These are phyloP conservation scores for Mesodorylaimus sp. DNA, from an alignment of 2,888 invertebrate genomes.

Conservation along the genomic window DNA sequence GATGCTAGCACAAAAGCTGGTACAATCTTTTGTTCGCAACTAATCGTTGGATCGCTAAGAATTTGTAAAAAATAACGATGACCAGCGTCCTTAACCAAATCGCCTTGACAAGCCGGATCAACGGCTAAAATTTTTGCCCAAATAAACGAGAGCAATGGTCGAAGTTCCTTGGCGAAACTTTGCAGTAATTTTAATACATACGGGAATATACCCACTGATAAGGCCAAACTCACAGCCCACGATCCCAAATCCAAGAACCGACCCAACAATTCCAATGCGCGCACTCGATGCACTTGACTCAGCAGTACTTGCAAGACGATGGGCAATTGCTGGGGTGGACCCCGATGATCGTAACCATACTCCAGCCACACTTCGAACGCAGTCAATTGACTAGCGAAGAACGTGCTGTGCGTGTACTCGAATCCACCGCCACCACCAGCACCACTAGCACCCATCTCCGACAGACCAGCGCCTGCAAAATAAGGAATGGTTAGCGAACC, in stretches of 20 bases:
- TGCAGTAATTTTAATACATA: conserved; percentile 91
- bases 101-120: conserved; percentile 79
- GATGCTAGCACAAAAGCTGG: conserved; percentile 86
- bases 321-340: conserved; percentile 78
- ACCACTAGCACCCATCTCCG: no score
- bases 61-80: conserved; percentile 74
- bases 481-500: no score
- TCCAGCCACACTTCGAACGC: conserved; percentile 81
- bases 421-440: background rate
- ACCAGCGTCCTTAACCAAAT: conserved; percentile 74
- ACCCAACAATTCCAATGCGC: conserved; percentile 80
- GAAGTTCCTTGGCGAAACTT: conserved; percentile 72
- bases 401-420: conserved; percentile 50
- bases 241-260: conserved; percentile 80
- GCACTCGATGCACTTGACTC: conserved; percentile 56
- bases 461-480: no score
- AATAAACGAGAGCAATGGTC: conserved; percentile 82
- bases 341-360: conserved; percentile 54
- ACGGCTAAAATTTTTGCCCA: conserved; percentile 97
- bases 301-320: conserved; percentile 66
- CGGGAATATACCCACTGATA: conserved; percentile 94
- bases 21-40: conserved; percentile 66
- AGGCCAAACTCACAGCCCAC: conserved; percentile 66
- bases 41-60: conserved; percentile 63
- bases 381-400: conserved; percentile 91